Base-by-base conservation (phyloP, 2,113 vertebrate genomes). In the Neomonachus schauinslandi region DNA sequence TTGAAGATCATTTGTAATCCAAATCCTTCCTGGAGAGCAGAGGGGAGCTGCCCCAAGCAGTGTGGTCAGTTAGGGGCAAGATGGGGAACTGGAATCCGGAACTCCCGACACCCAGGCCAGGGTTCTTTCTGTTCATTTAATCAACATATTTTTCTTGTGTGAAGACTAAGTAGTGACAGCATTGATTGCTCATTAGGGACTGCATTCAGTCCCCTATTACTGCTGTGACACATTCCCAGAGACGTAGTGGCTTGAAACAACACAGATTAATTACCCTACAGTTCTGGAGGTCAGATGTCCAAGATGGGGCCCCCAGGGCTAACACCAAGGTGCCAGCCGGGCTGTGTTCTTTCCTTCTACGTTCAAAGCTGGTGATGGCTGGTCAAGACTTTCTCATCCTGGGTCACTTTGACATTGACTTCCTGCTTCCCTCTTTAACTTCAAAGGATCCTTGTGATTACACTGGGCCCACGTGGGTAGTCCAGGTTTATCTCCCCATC, bases 321-420 rank as follows among this genome's bases (percentile, higher is more conserved):
- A 21, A 53, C n/a, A 65, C 22, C 22, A 13, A 39, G 9, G 79
- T 46, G 55, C 61, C 0, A 0, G 33, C 2, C 1, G 7, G 39
- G 7, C 33, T 2, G 4, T 0, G 2, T 28, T 77, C 85, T 65
- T 2, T 42, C 76, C 61, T 57, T 84, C 67, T 53, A 2, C 0
- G 10, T 10, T 46, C 79, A 69, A 61, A 84, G 92, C 57, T n/a
- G 36, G 67, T 5, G 1, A 51, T 2, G 8, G 19, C 4, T 12
- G 16, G 5, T 21, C 0, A 0, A 18, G 77, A 0, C 72, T 28
- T 26, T 10, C 49, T 89, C 59, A 22, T 5, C 0, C 22, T 1
- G 1, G 5, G 7, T 80, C 46, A 4, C 55, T 55, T 22, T n/a
- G 16, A n/a, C 26, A 0, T 4, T 0, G 61, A 59, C 46, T 11